Base-by-base conservation (phyloP, 2,888 invertebrate genomes). In the Julus scandinavius region DNA sequence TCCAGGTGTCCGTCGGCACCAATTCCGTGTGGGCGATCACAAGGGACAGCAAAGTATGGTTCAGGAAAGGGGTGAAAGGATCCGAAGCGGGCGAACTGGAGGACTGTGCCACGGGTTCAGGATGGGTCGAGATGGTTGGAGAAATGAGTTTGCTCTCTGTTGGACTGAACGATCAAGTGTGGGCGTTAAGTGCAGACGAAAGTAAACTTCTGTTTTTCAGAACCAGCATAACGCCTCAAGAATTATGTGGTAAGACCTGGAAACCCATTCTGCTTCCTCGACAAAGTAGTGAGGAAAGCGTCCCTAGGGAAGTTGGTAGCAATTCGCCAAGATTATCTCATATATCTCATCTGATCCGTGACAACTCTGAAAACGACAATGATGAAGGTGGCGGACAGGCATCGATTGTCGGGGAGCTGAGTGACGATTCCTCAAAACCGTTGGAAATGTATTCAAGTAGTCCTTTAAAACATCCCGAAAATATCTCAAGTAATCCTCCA, bases 51-150 rank as follows among this genome's bases (percentile, higher is more conserved):
- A 87, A 91, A 91, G 96, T 97, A 2, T 98, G 97, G 97, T 98
- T 97, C 91, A 94, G 97, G 90, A 96, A 96, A 92, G 95, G 94
- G 93, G 91, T 93, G 15, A 89, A 90, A 63, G 90, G 90, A 1
- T 90, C 87, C 40, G 89, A 91, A 85, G 94, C 95, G 40, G 96
- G 96, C 5, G 93, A 94, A 89, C 95, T 95, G 91, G 96, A 96
- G 92, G 95, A 95, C 91, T 93, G 95, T 89, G 96, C 96, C 11
- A 95, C 95, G 91, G 97, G 97, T 5, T 95, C 94, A 91, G 96
- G 96, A 45, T 98, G 98, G 98, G 94, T 97, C 49, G 96, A 97
- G 93, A 97, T 98, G 94, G 95, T 96, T 89, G 97, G 96, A 85
- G 95, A 95, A 92, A 96, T 98, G 95, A 94, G 95, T 40, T 94